Base-by-base conservation (phyloP, 2,888 invertebrate species). In the Ischnus inquisitorius region DNA sequence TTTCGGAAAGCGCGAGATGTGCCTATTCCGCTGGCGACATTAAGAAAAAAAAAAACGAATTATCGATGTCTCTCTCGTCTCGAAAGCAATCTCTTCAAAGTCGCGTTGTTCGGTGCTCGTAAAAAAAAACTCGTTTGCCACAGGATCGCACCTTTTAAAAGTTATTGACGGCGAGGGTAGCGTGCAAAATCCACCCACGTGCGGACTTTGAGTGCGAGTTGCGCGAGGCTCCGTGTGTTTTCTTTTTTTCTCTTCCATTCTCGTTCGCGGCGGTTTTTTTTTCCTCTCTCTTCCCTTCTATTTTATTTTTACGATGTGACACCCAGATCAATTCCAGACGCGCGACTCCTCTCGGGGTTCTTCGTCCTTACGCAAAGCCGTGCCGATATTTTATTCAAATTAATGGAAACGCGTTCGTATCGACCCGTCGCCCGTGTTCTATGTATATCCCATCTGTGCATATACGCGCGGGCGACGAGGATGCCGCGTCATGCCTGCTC, bases 361-460 rank as follows among this genome's bases (percentile, higher is more conserved):
- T 69, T 34, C 51, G 6, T 46, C 34, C 22, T 72, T 22, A 46
- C 72, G 74, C 28, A 74, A 64, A 74, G 43, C 60, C 54, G 34
- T 65, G 54, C 69, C 79, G 67, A 79, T 85, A 79, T 77, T 85
- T 85, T 85, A 79, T 83, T 82, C 71, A 41, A 85, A 83, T 80
- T 79, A 85, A 85, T 83, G 85, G 79, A 60, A 74, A 65, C 71
- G 64, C 72, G 62, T 39, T 25, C 19, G 46, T 48, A 69, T 54
- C 51, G 51, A 69, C 19, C 62, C 34, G n/a, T 6, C 6, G 16
- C 62, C 1, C 0, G 16, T 16, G 34, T 64, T 8, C 34, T 28
- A 57, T 28, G 10, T 25, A n/a, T 28, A 57, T 12, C 12, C 3
- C n/a, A 4, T 5, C 25, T 19, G 14, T n/a, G n/a, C 25, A 25